Conservation (phyloP, 1,140 invertebrate genomes). For the Hyposmocoma kahamanoa region DNA sequence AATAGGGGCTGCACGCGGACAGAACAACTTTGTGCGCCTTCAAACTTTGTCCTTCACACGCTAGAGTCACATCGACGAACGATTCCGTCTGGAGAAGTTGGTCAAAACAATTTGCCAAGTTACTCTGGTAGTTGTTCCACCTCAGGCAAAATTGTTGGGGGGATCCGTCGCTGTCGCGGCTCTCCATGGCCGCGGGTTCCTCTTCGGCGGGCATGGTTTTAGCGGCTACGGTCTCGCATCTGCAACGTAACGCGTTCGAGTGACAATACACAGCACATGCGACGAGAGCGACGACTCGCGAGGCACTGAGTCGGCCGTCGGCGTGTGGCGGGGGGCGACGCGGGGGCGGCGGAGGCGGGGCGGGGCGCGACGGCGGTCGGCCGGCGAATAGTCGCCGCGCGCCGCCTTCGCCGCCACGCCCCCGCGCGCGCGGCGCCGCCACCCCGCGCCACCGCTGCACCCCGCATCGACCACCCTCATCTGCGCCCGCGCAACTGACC, state of each 20-base stretch:
- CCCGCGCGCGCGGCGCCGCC: conserved; percentile 15
- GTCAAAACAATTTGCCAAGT: conserved; percentile 93
- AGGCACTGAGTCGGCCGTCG: conserved; percentile 41
- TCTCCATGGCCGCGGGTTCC: conserved; percentile 60
- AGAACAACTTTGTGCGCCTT: conserved; percentile 95
- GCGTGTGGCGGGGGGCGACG: conserved; percentile 14
- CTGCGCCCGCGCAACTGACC: conserved; percentile 22
- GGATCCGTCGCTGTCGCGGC: conserved; percentile 49
- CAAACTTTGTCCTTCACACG: conserved; percentile 91
- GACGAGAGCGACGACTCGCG: conserved; percentile 46
- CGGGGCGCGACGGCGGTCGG: conserved; percentile 28
- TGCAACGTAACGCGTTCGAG: conserved; percentile 40
- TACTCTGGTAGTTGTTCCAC: conserved; percentile 96
- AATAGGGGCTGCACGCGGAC: conserved; percentile 94
- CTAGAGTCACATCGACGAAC: conserved; percentile 93
- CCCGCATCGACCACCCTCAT: conserved; percentile 6
- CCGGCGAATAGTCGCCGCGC: conserved; percentile 35
- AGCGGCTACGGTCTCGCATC: conserved; percentile 48
- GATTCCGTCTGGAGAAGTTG: conserved; percentile 92
- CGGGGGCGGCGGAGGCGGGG: conserved; percentile 27
- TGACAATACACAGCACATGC: conserved; percentile 33
- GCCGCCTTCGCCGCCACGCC: conserved; percentile 17
- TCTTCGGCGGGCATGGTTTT: conserved; percentile 61
- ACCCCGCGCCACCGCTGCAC: conserved; percentile 18
- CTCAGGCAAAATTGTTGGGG: conserved; percentile 85